Conservation (phyloP, 1,140 invertebrate genomes). For the Scaptodrosophila lebanonensis region DNA sequence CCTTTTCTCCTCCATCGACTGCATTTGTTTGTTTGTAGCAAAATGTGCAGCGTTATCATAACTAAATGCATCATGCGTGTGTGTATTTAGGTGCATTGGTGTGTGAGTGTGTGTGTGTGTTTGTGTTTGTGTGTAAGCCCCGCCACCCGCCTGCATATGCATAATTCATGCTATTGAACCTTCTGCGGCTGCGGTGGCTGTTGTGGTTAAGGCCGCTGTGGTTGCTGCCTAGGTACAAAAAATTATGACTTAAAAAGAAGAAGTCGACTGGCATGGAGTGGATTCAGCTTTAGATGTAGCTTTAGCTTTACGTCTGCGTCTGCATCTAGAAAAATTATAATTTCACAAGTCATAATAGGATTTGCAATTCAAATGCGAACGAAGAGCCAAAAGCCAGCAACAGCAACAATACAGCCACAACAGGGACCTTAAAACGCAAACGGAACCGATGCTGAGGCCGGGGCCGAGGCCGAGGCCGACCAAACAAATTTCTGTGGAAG, state of each 20-base stretch:
- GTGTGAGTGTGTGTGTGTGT: constrained; percentile 60
- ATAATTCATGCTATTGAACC: constrained; percentile 77
- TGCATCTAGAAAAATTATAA: constrained; percentile 67
- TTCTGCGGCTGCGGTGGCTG: constrained; percentile 37
- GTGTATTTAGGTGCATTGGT: no score
- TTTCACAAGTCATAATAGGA: constrained; percentile 77
- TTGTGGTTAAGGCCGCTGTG: constrained; percentile 38
- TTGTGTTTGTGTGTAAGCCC: constrained; percentile 37
- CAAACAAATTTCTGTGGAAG: constrained; percentile 60
- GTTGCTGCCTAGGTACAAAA: constrained; percentile 4
- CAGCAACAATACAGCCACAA: constrained; percentile 6
- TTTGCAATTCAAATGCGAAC: constrained; percentile 76
- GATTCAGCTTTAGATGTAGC: no score
- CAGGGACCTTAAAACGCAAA: background rate
- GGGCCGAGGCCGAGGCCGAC: no score
- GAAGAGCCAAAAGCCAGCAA: constrained; percentile 44
- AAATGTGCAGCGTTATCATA: constrained; percentile 75
- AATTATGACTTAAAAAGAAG: no score
- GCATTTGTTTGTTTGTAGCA: constrained; percentile 28
- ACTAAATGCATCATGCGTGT: constrained; percentile 53
- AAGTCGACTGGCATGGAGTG: no score
- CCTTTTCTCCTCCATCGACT: constrained; percentile 18
- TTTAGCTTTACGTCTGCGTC: background rate
- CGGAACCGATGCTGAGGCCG: constrained; percentile 21
- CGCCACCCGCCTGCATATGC: constrained; percentile 59